Evolutionary conservation across 2,113 vertebrate genomes (phyloP).

Genomic region (Entosphenus tridentatus): DNA sequence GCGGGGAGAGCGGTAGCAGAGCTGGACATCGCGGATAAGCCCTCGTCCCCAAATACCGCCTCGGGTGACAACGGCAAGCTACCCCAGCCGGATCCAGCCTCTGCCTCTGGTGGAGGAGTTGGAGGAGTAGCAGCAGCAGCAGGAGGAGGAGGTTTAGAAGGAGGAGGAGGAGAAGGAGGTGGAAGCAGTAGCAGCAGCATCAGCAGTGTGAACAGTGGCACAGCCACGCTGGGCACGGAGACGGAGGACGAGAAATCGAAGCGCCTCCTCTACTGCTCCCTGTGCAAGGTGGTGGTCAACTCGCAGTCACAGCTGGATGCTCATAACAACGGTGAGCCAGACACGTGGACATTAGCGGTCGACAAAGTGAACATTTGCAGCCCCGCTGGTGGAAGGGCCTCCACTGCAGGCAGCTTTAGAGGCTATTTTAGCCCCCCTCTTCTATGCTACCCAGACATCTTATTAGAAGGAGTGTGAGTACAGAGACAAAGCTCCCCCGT

Average conservation of each 20-base stretch:
- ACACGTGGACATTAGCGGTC: neutral
- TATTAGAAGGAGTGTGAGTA: neutral
- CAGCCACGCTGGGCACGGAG: constrained; percentile 19
- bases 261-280: constrained; percentile 80
- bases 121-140: neutral
- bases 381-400: neutral
- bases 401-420: neutral
- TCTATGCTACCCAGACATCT: neutral
- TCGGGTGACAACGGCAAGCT: too few relatives aligned
- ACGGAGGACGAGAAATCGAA: constrained; percentile 85
- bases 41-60: too few relatives aligned
- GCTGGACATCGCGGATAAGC: too few relatives aligned
- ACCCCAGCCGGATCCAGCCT: neutral
- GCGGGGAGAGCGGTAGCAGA: too few relatives aligned
- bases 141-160: neutral
- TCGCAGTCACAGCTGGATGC: constrained; percentile 88
- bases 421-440: neutral
- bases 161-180: neutral
- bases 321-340: constrained; percentile 71
- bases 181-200: neutral
- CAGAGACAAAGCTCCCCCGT: neutral
- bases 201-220: neutral
- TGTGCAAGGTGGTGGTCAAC: constrained; percentile 96
- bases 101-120: neutral
- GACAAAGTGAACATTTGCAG: neutral